Evolutionary conservation across 2,113 vertebrate genomes (phyloP), one percentile per base, ranked within the genome.

Genomic region (Zosterops lateralis): DNA sequence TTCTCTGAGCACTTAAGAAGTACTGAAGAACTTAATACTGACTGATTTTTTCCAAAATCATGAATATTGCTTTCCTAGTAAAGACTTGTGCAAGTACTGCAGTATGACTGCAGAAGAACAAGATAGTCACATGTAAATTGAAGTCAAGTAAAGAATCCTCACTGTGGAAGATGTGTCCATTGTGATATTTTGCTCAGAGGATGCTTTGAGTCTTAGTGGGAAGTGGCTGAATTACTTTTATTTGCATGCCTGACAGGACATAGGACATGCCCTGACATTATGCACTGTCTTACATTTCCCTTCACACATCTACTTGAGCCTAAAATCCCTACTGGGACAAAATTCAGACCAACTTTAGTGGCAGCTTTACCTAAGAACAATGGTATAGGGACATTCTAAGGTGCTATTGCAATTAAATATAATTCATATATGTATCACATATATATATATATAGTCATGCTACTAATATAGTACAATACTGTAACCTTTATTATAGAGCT

Each of bases 241-340:
- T 76, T 90, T 83, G 29, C 44, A 17, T 7, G 50, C 61, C 67
- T 80, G 75, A 74, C n/a, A 58, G 44, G 53, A 34, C 38, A 36
- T 36, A 58, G 44, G 53, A 32, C 42, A 4, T 17, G n/a, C 60
- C 36, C 18, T 36, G 34, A 34, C 26, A 26, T 50, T 29, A 57
- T 2, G 7, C 16, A 70, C 26, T 0, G 0, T 74, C 54, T 56
- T 38, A 14, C 0, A 2, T 38, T 73, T 90, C 54, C 21, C 60
- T 83, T 57, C 67, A 80, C 12, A 6, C 25, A 85, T 42, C 22
- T 67, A 15, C 31, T n/a, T 57, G 13, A 90, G 68, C 56, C 67
- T 62, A 73, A 77, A 74, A 82, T 38, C 19, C 62, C 38, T 48
- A 29, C 25, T 11, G 18, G 26, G 50, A 85, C 34, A 74, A 88